Evolutionary conservation across 2,888 invertebrate species (phyloP), one percentile per base, ranked within the genome.

Genomic region (Elegia similella): DNA sequence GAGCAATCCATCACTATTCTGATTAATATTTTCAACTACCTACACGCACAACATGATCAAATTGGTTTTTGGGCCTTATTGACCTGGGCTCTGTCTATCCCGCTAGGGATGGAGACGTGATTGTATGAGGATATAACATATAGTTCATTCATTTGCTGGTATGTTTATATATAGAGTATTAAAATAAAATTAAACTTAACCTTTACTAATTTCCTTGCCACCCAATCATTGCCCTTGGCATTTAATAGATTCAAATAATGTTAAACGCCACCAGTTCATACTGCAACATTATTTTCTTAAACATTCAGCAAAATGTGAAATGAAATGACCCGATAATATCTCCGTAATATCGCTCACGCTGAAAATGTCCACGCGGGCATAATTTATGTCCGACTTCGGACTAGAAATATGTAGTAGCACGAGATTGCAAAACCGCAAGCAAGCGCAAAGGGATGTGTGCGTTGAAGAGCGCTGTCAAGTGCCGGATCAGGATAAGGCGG

Each of bases 321-420:
- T 42, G 42, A 53, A 53, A 53, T 53, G 32, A 50, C 32, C 34
- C 34, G 50, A 50, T 50, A 50, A 50, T 44, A 55, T 55, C 44
- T 44, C 34, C 34, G 54, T 55, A 44, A 55, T 55, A 50, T 50
- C 34, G 54, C 54, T 55, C 44, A 55, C 54, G 46, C 17, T 55
- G 54, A 46, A 55, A 55, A 55, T 30, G 54, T 44, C 44, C 43
- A 30, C 8, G 32, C 29, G 16, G 32, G 34, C 44, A 46, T 55
- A 55, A 55, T 44, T 44, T 55, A 55, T 44, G 44, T 55, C 44
- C 34, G 34, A 17, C 12, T 32, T 52, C 52, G 16, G 44, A 15
- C n/a, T 38, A 23, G 38, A 46, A 55, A 55, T 47, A 46, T 47
- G 34, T 47, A 42, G 23, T 46, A 29, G 43, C 32, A 46, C 16